Evolutionary conservation across 2,888 invertebrate genomes (phyloP).

Genomic region (Drosophila formosana): DNA sequence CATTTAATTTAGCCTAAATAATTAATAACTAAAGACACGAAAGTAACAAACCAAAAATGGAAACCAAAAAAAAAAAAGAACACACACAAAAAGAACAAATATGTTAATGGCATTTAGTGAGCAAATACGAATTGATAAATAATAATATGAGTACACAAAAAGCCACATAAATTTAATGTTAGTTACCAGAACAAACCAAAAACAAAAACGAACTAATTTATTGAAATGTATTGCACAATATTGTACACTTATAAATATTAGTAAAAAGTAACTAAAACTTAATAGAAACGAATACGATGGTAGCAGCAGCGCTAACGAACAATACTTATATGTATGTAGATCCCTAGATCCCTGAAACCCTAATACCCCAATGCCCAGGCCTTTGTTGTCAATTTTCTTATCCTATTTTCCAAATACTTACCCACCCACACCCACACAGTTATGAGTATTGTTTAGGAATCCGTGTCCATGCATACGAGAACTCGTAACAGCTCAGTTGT

Average conservation of each 20-base stretch:
- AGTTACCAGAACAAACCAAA: slow-evolving; percentile 47
- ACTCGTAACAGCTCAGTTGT: slow-evolving; percentile 43
- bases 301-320: slow-evolving; percentile 42
- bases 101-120: slow-evolving; percentile 67
- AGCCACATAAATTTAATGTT: slow-evolving; percentile 61
- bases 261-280: slow-evolving; percentile 58
- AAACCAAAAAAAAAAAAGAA: neutral
- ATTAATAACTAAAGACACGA: slow-evolving; percentile 39
- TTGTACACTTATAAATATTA: slow-evolving; percentile 74
- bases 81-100: slow-evolving; percentile 34
- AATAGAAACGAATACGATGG: slow-evolving; percentile 52
- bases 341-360: slow-evolving; percentile 11
- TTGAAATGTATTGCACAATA: slow-evolving; percentile 82
- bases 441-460: slow-evolving; percentile 24
- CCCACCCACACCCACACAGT: slow-evolving; percentile 7
- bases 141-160: slow-evolving; percentile 33
- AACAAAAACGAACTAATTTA: slow-evolving; percentile 71
- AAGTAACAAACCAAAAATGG: slow-evolving; percentile 17
- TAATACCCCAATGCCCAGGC: neutral
- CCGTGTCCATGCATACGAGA: slow-evolving; percentile 11
- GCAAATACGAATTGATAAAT: slow-evolving; percentile 74
- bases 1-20: slow-evolving; percentile 74
- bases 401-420: neutral
- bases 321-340: slow-evolving; percentile 33
- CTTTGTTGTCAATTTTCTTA: neutral